Base-by-base conservation (phyloP, 2,888 invertebrate genomes). In the Conchocele bisecta region DNA sequence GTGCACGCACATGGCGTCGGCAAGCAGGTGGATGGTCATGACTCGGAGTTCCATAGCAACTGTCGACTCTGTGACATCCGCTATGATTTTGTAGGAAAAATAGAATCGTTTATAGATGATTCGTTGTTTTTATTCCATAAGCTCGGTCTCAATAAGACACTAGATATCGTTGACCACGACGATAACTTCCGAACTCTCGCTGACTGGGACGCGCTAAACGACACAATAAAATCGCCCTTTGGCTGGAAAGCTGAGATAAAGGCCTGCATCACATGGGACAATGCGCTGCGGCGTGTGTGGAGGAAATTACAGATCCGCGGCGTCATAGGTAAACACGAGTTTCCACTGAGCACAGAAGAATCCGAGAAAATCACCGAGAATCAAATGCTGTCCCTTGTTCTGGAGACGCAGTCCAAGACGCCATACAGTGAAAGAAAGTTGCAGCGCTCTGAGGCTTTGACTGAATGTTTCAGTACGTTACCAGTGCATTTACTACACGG, bases 1-100 rank as follows among this genome's bases (percentile, higher is more conserved):
- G 75, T 77, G 3, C 13, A 56, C 7, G 31, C 70, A 13, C 72
- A 82, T 54, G n/a, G n/a, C n/a, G n/a, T n/a, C n/a, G 57, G n/a
- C n/a, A 58, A 22, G 33, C 22, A 15, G 15, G 51, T 69, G 2
- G 81, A 85, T 44, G 69, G 72, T 11, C 85, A 85, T 33, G 83
- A 82, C 59, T 46, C 73, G 0, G 76, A 71, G 4, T 79, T 76
- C 13, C 64, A 65, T 24, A 61, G 74, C 4, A 68, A 71, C 11
- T 81, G 84, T 50, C 65, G 61, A 13, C 71, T 77, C 13, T 85
- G 85, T 33, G 63, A 71, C 7, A 33, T 64, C 13, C 51, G 56
- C 9, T 83, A 82, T 42, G 68, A 79, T 17, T 82, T 78, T 42
- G 63, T 83, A 3, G 85, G 82, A 3, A 81, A 83, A 48, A 65